A percentile compares a stretch with the other conserved stretches of the same genome.
Conservation (phyloP, 1,140 invertebrate species). For the Drosophila subobscura region DNA sequence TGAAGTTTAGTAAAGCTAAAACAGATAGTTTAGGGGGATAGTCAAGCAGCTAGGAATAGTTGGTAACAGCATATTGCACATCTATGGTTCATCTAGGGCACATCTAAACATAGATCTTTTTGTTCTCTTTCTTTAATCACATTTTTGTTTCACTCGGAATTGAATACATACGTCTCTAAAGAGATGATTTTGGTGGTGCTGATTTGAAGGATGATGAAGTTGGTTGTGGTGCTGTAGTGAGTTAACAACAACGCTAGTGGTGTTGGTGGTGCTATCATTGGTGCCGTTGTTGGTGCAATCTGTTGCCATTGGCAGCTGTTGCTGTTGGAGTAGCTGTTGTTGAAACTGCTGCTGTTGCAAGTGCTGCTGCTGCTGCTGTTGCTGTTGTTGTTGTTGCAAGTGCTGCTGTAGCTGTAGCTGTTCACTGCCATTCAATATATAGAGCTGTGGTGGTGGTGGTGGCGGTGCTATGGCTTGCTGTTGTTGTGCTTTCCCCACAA, state of each 20-base stretch:
- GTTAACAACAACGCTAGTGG: slow-evolving; percentile 77
- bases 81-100: slow-evolving; percentile 19
- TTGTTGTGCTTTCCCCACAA: slow-evolving; percentile 39
- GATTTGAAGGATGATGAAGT: slow-evolving; percentile 80
- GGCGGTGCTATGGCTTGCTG: slow-evolving; percentile 22
- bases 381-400: slow-evolving; percentile 49
- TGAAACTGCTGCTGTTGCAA: slow-evolving; percentile 42
- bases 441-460: slow-evolving; percentile 34
- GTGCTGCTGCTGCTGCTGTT: slow-evolving; percentile 47
- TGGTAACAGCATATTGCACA: slow-evolving; percentile 13
- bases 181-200: slow-evolving; percentile 84
- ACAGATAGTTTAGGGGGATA: not conserved
- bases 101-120: too few relatives aligned
- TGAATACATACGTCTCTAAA: slow-evolving; percentile 84
- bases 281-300: slow-evolving; percentile 67
- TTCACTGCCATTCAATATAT: slow-evolving; percentile 63
- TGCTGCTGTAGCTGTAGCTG: slow-evolving; percentile 37
- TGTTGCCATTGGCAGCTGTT: slow-evolving; percentile 39
- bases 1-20: slow-evolving; percentile 3
- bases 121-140: too few relatives aligned
- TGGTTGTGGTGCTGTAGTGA: slow-evolving; percentile 83
- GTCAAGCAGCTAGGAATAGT: not conserved
- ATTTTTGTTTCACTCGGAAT: slow-evolving; percentile 45
- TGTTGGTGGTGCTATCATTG: slow-evolving; percentile 81
- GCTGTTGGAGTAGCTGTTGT: slow-evolving; percentile 17